Conservation (phyloP, 1,140 invertebrate genomes). For the Contarinia nasturtii region DNA sequence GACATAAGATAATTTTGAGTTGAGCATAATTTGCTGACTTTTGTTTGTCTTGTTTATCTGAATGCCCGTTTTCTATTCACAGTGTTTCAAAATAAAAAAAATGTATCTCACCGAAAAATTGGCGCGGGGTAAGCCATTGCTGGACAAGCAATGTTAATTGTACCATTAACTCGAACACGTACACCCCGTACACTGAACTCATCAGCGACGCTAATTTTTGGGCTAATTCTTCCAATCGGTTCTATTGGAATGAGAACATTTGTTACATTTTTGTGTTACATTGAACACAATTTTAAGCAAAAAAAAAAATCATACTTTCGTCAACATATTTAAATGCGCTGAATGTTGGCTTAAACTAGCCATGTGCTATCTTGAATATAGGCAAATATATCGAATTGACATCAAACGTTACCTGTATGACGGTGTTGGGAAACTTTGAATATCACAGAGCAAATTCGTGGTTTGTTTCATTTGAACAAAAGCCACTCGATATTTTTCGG, state of each 20-base stretch:
- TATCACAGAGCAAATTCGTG: conserved; percentile 33
- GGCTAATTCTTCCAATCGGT: conserved; percentile 27
- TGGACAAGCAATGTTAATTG: conserved; percentile 19
- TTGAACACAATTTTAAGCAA: no score
- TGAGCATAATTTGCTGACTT: no score
- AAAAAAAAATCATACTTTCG: no score
- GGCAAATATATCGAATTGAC: no score
- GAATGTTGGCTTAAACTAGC: no score
- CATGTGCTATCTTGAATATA: no score
- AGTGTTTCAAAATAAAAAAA: neutral
- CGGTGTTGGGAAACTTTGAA: conserved; percentile 38
- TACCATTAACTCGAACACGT: neutral
- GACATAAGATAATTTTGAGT: no score
- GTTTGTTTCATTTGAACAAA: conserved; percentile 10
- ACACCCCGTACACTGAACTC: conserved; percentile 8
- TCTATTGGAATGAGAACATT: conserved; percentile 11
- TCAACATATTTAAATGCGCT: no score
- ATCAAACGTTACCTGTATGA: no score
- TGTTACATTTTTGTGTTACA: no score
- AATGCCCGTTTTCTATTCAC: no score
- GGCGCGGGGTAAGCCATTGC: conserved; percentile 39
- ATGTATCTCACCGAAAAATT: conserved; percentile 30
- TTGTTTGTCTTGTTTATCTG: no score
- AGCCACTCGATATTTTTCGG: conserved; percentile 11
- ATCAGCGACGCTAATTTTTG: conserved; percentile 24